Conservation (phyloP, 2,113 vertebrate genomes). For the Cisticola juncidis region DNA sequence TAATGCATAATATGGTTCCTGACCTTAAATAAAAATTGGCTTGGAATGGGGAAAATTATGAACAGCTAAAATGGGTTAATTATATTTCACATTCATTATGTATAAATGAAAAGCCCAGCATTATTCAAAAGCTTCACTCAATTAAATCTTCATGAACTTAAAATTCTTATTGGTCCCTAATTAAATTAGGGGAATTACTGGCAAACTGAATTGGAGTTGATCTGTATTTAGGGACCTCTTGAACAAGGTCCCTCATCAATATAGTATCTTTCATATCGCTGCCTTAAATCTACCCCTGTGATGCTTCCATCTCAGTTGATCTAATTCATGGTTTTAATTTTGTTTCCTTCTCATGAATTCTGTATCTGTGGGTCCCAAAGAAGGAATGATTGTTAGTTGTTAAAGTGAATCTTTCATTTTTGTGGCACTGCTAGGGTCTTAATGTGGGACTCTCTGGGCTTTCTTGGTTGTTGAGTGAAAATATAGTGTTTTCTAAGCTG, state of each 20-base stretch:
- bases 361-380: not conserved
- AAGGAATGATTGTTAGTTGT: not conserved
- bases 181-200: constrained; percentile 44
- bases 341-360: not conserved
- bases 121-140: constrained; percentile 59
- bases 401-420: not conserved
- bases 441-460: not conserved
- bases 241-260: not conserved
- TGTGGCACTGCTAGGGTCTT: not conserved
- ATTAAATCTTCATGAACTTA: constrained; percentile 54
- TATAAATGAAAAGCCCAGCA: constrained; percentile 52
- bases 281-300: not conserved
- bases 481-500: not conserved
- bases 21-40: not conserved
- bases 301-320: not conserved
- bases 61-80: constrained; percentile 64
- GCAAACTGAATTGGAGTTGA: constrained; percentile 12
- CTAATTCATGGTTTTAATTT: constrained; percentile 6
- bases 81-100: constrained; percentile 58
- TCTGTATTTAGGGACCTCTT: constrained; percentile 24
- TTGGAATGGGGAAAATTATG: not conserved
- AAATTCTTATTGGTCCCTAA: constrained; percentile 48
- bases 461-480: not conserved
- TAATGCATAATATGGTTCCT: not conserved
- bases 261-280: not conserved